A percentile compares a stretch with the other conserved stretches of the same genome.
These are phyloP conservation scores for Leptobrachium leishanense DNA, from an alignment of 2,113 vertebrate species.

Conservation along the genomic window DNA sequence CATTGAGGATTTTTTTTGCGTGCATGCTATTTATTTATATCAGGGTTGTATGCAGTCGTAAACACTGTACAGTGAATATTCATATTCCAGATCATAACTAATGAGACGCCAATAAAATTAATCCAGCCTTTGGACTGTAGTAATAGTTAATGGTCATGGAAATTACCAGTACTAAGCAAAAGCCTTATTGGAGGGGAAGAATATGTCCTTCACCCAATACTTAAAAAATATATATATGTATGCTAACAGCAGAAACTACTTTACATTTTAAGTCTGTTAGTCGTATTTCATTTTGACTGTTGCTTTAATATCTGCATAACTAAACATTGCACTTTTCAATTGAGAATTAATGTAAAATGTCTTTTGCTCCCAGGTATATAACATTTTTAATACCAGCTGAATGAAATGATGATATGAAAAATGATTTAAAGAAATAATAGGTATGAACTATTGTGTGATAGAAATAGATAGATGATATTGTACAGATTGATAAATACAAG, in stretches of 20 bases:
- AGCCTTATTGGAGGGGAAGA: background rate
- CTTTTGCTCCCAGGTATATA: no score
- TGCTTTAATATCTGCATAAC: no score
- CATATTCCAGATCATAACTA: background rate
- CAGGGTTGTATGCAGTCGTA: constrained; percentile 45
- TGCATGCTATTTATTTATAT: constrained; percentile 46
- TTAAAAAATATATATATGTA: background rate
- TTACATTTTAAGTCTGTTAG: background rate
- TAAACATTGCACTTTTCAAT: no score
- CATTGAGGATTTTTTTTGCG: constrained; percentile 49
- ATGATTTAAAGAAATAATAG: no score
- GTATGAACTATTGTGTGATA: no score
- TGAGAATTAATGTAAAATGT: no score
- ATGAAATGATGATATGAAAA: no score
- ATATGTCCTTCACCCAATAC: background rate
- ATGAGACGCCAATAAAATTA: constrained; percentile 22
- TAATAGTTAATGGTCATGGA: background rate
- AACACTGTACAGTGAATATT: constrained; percentile 27
- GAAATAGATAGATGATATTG: no score
- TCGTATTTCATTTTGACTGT: background rate
- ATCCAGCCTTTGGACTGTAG: constrained; percentile 4
- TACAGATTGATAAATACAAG: no score
- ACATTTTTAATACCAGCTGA: no score
- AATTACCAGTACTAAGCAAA: background rate
- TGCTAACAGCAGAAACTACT: background rate